Conservation (phyloP, 2,113 vertebrate genomes). For the Smithornis capensis region DNA sequence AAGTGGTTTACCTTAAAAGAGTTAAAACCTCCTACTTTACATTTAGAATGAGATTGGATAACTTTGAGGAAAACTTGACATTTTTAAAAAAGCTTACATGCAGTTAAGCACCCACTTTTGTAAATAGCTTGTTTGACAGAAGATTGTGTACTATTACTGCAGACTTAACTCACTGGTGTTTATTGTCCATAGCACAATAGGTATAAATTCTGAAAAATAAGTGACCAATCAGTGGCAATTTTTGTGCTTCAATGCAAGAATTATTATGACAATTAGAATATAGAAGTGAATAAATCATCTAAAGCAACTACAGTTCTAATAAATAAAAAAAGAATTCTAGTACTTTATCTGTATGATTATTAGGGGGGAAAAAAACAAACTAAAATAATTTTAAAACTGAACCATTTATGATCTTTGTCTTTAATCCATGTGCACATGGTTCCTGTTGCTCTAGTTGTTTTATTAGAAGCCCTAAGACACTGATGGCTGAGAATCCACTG, state of each 20-base stretch:
- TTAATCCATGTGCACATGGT: rapidly evolving
- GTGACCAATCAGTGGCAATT: background rate
- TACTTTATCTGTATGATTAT: background rate
- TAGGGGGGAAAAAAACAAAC: background rate
- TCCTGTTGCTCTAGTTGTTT: rapidly evolving
- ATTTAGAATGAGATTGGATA: background rate
- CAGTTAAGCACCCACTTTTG: background rate
- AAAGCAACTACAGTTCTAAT: background rate
- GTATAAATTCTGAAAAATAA: background rate
- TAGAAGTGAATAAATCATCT: background rate
- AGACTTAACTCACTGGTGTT: background rate
- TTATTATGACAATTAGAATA: background rate
- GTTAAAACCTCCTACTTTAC: background rate
- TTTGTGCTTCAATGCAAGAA: background rate
- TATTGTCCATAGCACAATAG: background rate
- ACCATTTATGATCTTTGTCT: background rate
- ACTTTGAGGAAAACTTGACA: background rate
- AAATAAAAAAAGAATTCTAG: background rate
- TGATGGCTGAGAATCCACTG: background rate
- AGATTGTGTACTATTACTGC: background rate
- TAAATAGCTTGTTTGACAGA: background rate
- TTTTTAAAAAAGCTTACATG: background rate
- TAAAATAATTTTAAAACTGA: background rate
- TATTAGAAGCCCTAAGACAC: background rate
- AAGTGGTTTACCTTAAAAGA: background rate